Evolutionary conservation across 2,888 invertebrate species (phyloP), one percentile per base, ranked within the genome.

Genomic region (Campaea margaritaria): DNA sequence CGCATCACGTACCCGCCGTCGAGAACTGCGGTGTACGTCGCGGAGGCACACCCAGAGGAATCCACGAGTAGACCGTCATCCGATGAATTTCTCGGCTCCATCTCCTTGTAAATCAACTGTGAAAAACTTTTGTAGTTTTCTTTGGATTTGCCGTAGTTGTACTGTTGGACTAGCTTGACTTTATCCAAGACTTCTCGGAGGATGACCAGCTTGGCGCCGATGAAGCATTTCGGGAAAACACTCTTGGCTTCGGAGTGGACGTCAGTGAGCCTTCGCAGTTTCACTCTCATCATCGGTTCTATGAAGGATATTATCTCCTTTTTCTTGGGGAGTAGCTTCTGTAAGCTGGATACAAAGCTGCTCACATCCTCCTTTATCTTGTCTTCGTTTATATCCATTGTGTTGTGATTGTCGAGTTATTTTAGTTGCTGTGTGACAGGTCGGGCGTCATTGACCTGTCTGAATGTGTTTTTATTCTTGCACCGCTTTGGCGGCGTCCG

Each of bases 331-430:
- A 92, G 77, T 27, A 91, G 69, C 65, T 80, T 85, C 67, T 89
- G 89, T 34, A 92, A 73, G 56, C 76, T 87, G 59, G 75, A 73
- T 39, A 92, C 75, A 58, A 91, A 83, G 72, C 81, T 89, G 64
- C 76, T 82, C 53, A 91, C 82, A 73, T 92, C 92, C 64, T 86
- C 84, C 67, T 86, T 91, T 64, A 92, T 72, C 54, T 72, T 82
- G 28, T 82, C 82, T 68, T 92, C 91, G 76, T 84, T 86, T 74
- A 88, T 71, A 74, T 91, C 91, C 92, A 92, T 91, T 83, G 69
- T 85, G 62, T 69, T 70, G 73, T 73, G 74, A 69, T 83, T 73
- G 68, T 71, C 70, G 57, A 69, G 67, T 68, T 66, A 67, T 74
- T 70, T 76, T 79, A 76, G 82, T 81, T 80, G 68, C 79, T 78